A percentile compares a stretch with the other conserved stretches of the same genome.
Conservation (phyloP, 2,797 vertebrate species). For the Pachyuromys duprasi region DNA sequence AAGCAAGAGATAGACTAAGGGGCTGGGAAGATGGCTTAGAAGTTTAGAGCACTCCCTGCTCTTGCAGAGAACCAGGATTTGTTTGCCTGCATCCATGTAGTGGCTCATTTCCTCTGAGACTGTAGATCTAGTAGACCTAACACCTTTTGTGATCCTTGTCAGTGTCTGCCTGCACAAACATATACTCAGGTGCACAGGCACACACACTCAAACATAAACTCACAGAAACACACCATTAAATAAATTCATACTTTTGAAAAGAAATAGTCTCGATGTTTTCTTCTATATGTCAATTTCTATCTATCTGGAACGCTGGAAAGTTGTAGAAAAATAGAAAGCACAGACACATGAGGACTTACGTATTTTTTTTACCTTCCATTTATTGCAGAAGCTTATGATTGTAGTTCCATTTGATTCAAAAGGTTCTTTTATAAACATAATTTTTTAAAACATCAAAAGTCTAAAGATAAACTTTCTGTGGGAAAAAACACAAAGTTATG, state of each 20-base stretch:
- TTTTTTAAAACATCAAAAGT: not conserved
- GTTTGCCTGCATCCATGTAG: no score
- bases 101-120: not conserved
- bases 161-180: not conserved
- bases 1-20: not conserved
- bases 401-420: not conserved
- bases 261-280: not conserved
- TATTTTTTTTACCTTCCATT: not conserved
- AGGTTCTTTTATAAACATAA: not conserved
- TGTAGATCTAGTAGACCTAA: not conserved
- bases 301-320: not conserved
- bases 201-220: not conserved
- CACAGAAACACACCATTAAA: not conserved
- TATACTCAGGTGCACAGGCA: not conserved
- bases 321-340: constrained; percentile 4
- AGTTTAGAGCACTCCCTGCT: not conserved
- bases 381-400: not conserved
- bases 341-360: not conserved
- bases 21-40: no score
- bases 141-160: not conserved
- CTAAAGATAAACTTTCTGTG: not conserved
- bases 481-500: not conserved
- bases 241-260: not conserved
- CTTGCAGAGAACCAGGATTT: no score
- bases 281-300: not conserved